Conservation (phyloP, 2,888 invertebrate genomes). For the Helobdella robusta region DNA sequence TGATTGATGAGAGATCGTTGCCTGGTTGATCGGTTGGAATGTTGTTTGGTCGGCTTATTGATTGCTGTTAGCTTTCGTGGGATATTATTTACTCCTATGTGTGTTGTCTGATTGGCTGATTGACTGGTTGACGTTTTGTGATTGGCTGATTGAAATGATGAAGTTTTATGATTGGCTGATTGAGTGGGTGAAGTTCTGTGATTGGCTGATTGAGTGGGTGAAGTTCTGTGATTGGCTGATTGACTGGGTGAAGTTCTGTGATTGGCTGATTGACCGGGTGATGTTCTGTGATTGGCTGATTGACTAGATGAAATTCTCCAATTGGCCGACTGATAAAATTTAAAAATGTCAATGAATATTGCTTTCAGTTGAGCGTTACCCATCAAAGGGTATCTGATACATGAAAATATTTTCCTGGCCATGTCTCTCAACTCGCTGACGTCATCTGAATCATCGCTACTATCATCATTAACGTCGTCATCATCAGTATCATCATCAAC, state of each 20-base stretch:
- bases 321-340: background rate
- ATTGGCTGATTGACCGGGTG: background rate
- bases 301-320: background rate
- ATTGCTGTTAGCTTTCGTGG: no score
- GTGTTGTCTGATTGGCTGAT: background rate
- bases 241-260: no score
- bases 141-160: background rate
- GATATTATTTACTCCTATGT: no score
- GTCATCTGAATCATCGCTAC: no score
- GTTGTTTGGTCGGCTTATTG: background rate
- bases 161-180: background rate
- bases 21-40: background rate
- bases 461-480: background rate
- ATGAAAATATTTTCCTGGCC: background rate
- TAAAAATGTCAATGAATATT: background rate
- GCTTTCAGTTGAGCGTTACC: constrained; percentile 16
- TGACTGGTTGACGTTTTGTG: no score
- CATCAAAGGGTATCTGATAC: constrained; percentile 16
- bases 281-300: no score
- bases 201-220: background rate
- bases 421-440: background rate
- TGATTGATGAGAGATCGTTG: no score
- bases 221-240: background rate
- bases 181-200: background rate
- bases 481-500: background rate